Percentiles rank a stretch among this genome's conserved stretches.
These are phyloP conservation scores for Schizothorax lantsangensis DNA, from an alignment of 2,797 vertebrate species.

Conservation along the genomic window DNA sequence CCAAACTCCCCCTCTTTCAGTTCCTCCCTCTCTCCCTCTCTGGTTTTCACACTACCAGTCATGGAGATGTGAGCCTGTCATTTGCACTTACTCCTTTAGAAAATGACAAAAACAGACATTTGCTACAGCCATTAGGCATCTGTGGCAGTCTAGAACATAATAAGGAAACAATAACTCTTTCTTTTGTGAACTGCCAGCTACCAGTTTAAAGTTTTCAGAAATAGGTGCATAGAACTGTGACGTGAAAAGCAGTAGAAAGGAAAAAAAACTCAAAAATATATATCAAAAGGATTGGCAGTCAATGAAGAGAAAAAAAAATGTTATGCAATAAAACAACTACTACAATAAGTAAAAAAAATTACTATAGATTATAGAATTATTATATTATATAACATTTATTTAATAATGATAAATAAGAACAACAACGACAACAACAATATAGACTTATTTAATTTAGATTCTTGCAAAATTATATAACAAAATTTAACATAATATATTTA, in stretches of 20 bases:
- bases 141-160: neutral
- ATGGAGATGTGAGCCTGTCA: constrained; percentile 19
- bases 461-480: too few species aligned
- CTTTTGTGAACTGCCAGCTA: neutral
- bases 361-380: too few species aligned
- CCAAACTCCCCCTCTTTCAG: neutral
- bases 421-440: too few species aligned
- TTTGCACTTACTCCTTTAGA: constrained; percentile 6
- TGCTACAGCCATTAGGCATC: constrained; percentile 18
- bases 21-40: neutral
- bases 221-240: neutral
- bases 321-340: too few species aligned
- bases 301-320: too few species aligned
- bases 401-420: too few species aligned
- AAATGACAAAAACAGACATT: constrained; percentile 42
- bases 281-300: too few species aligned
- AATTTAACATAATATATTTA: too few species aligned
- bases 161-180: constrained; percentile 9
- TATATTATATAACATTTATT: too few species aligned
- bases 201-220: neutral
- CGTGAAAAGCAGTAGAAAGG: neutral
- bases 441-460: too few species aligned
- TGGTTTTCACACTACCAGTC: constrained; percentile 1
- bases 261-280: neutral
- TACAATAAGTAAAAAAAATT: too few species aligned